Evolutionary conservation across 2,113 vertebrate species (phyloP), one percentile per base, ranked within the genome.

Genomic region (Cottus gobio): DNA sequence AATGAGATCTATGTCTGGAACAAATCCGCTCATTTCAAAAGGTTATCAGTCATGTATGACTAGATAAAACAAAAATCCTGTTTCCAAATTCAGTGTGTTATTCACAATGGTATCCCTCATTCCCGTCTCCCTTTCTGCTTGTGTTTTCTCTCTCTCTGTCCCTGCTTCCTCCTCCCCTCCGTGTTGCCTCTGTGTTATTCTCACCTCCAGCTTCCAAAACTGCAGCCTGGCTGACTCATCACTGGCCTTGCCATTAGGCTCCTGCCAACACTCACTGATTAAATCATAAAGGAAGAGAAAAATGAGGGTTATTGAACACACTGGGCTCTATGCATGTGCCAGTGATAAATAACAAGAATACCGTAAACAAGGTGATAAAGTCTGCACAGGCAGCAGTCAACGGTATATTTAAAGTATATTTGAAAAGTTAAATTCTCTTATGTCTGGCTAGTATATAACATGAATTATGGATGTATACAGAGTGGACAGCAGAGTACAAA

Each of bases 191-290:
- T 50, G 67, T 93, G 89, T 93, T 92, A 90, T 92, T 94, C 93
- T 94, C 91, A 94, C 93, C 93, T 94, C 87, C 81, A 91, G 87
- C 87, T 93, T 92, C 91, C 89, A 85, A 90, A 93, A 92, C 91
- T 93, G 89, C 92, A 91, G 92, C 91, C 84, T 85, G 91, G 86
- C 93, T 94, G 93, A 95, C 90, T 95, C 93, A 95, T 94, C 86
- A 83, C 90, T 88, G 88, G 89, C 89, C 86, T 85, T 87, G 77
- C 94, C 91, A 94, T 95, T 92, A 94, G 87, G 89, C 77, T 87
- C 84, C 87, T 91, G 93, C 91, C 92, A 94, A 92, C 93, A 92
- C 75, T 92, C 80, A 82, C 87, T 93, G 90, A 94, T 94, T 93
- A 92, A 94, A 94, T 92, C 87, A 91, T 91, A 94, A 92, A 85